Evolutionary conservation across 23 tunicate genomes (phyloP).

Genomic region (Halocynthia aurantium): DNA sequence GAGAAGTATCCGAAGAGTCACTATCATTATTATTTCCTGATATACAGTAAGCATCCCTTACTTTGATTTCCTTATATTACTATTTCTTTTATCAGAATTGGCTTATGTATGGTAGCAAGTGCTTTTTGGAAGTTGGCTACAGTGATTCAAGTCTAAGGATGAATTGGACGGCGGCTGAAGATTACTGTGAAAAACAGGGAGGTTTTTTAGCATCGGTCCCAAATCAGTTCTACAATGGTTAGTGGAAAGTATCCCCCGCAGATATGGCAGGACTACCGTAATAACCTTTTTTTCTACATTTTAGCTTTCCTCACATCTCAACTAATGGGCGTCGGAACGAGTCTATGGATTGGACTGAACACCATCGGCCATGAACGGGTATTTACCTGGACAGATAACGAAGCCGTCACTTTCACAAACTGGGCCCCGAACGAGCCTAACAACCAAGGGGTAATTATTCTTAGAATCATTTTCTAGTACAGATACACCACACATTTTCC

Average conservation of each 20-base stretch:
- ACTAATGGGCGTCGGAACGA: constrained; percentile 26
- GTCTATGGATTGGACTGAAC: constrained; percentile 69
- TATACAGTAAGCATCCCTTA: no score
- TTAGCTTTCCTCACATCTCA: constrained; percentile 72
- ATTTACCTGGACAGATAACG: constrained; percentile 61
- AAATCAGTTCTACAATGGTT: constrained; percentile 74
- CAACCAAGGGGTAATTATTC: constrained; percentile 33
- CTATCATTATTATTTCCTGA: no score
- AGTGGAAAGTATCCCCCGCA: neutral
- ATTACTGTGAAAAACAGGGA: constrained; percentile 41
- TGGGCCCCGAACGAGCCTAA: constrained; percentile 70
- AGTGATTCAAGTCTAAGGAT: constrained; percentile 37
- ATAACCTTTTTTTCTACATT: neutral
- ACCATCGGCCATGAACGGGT: constrained; percentile 27
- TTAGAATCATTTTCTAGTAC: neutral
- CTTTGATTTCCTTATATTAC: neutral
- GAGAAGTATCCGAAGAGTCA: neutral
- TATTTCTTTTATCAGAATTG: constrained; percentile 33
- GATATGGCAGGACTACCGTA: neutral
- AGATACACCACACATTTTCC: neutral
- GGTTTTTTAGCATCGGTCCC: constrained; percentile 64
- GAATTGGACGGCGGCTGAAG: constrained; percentile 69
- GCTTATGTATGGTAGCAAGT: constrained; percentile 66
- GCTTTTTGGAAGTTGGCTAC: constrained; percentile 69
- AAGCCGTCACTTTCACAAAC: constrained; percentile 43